Evolutionary conservation across 2,797 vertebrate genomes (phyloP).

Genomic region (Urosaurus nigricauda): DNA sequence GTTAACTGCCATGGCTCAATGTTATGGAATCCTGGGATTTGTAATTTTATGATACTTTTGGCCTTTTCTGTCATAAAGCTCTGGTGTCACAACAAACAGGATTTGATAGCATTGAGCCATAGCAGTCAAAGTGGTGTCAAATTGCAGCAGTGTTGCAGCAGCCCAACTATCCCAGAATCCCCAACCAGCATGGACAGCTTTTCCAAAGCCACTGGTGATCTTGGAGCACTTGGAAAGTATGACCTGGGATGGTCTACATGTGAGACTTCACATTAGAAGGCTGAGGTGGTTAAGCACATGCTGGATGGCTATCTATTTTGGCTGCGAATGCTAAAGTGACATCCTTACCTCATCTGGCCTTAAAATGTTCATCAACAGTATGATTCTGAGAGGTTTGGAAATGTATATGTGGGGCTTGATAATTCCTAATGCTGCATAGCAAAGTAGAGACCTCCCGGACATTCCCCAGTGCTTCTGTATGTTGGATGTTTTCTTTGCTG

Average conservation of each 20-base stretch:
- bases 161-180: too few species aligned
- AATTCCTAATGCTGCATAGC: background rate
- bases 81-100: too few species aligned
- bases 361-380: background rate
- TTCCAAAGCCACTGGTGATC: background rate
- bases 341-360: background rate
- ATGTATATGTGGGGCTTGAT: too few species aligned
- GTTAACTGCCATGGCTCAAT: too few species aligned
- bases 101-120: too few species aligned
- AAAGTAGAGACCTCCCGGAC: background rate
- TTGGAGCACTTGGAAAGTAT: background rate
- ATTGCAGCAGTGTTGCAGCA: too few species aligned
- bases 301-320: background rate
- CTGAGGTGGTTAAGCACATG: background rate
- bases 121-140: too few species aligned
- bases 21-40: too few species aligned
- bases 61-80: too few species aligned
- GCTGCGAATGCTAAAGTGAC: background rate
- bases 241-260: background rate
- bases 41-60: too few species aligned
- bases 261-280: background rate
- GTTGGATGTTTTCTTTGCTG: background rate
- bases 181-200: too few species aligned
- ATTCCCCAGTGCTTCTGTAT: background rate
- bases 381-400: background rate